Conservation (phyloP, 2,797 vertebrate species). For the Mormyrus hasselquistii region DNA sequence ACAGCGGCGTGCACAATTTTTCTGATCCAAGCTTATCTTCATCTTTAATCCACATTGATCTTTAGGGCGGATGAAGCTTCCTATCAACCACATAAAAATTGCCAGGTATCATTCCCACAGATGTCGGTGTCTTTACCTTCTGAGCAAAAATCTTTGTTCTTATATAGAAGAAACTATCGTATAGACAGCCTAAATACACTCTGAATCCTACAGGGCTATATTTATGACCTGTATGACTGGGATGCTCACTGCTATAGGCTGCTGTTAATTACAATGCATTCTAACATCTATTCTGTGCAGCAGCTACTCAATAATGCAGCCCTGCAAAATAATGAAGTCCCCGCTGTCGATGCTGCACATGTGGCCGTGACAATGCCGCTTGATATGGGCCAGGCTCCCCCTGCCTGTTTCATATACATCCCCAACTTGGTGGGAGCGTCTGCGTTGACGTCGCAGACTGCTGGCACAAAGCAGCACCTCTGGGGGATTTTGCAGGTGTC, state of each 20-base stretch:
- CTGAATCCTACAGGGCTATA: background rate
- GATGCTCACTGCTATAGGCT: background rate
- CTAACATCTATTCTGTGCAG: background rate
- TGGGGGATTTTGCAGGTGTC: constrained; percentile 32
- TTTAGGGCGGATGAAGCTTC: background rate
- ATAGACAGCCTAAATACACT: background rate
- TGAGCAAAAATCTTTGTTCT: background rate
- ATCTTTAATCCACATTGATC: background rate
- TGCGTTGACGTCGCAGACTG: constrained; percentile 14
- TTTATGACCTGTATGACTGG: background rate
- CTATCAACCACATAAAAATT: background rate
- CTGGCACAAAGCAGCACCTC: constrained; percentile 5
- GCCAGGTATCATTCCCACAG: background rate
- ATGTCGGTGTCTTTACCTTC: background rate
- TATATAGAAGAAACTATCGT: background rate
- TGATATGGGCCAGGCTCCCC: background rate
- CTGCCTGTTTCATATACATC: background rate
- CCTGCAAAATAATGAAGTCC: background rate
- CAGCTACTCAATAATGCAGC: background rate
- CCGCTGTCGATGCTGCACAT: background rate
- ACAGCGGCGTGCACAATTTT: background rate
- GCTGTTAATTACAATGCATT: background rate
- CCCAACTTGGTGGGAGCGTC: background rate
- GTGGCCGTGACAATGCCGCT: background rate
- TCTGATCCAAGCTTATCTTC: background rate